Conservation (phyloP, 2,888 invertebrate genomes). For the Tetropium fuscum region DNA sequence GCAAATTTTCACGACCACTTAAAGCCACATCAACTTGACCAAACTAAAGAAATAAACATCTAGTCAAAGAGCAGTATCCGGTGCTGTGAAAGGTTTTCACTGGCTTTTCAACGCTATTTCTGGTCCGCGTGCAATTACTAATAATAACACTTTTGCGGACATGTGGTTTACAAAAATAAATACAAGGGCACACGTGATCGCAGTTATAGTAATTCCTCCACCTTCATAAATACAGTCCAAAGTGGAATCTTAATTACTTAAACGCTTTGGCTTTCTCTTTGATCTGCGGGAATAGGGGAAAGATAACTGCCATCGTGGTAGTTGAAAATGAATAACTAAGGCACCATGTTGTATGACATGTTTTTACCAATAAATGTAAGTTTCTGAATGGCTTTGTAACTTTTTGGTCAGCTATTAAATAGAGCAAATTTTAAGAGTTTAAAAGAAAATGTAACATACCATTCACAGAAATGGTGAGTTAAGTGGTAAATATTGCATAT, state of each 20-base stretch:
- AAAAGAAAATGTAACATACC: too few species aligned
- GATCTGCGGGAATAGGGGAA: not conserved
- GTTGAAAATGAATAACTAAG: too few species aligned
- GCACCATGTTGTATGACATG: too few species aligned
- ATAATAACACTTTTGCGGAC: conserved; percentile 40
- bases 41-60: conserved; percentile 8
- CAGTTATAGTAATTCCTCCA: conserved; percentile 13
- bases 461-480: too few species aligned
- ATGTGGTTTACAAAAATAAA: conserved; percentile 20
- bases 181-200: conserved; percentile 3
- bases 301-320: too few species aligned
- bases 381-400: too few species aligned
- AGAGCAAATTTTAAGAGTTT: too few species aligned
- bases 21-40: conserved; percentile 16
- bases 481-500: too few species aligned
- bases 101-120: conserved; percentile 36
- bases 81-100: conserved; percentile 39
- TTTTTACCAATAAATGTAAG: too few species aligned
- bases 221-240: conserved; percentile 13
- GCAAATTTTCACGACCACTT: conserved; percentile 39
- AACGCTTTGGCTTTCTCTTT: conserved; percentile 4
- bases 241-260: conserved; percentile 5
- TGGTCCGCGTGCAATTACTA: conserved; percentile 41
- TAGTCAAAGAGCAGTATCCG: conserved; percentile 36
- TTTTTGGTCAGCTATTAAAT: too few species aligned